Percentiles rank a stretch among this genome's conserved stretches.
phyloP scores from a whole-genome alignment of 23 tunicate species.

The Trididemnum clinides region DNA sequence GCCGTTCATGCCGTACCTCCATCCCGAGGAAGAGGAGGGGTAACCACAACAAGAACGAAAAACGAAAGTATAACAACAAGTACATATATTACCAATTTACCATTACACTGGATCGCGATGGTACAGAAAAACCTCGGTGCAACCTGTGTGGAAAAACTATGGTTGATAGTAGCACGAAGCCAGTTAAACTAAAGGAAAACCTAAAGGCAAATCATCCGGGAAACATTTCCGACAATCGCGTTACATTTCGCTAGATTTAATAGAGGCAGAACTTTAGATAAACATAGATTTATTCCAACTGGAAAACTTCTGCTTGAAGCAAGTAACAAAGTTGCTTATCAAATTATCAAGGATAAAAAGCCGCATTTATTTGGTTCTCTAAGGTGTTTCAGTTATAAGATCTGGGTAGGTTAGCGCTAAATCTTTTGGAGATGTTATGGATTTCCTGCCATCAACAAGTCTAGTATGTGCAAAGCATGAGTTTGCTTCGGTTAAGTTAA shows the following conservation, averaged over 20 bases:
- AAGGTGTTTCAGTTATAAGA: no score
- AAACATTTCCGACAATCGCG: not conserved
- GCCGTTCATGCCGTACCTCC: no score
- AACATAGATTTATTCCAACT: constrained; percentile 1
- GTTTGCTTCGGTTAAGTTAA: no score
- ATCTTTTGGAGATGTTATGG: no score
- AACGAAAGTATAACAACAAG: not conserved
- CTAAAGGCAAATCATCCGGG: no score
- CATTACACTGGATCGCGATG: not conserved
- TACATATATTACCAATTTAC: not conserved
- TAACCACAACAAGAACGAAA: no score
- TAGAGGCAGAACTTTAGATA: constrained; percentile 2
- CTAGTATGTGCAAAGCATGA: no score
- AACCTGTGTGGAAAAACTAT: not conserved
- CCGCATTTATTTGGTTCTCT: no score
- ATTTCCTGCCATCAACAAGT: no score
- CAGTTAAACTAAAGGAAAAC: not conserved
- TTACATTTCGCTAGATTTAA: constrained; percentile 1
- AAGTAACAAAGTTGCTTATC: constrained; percentile 24
- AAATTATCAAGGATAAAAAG: constrained; percentile 29
- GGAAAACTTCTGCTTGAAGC: constrained; percentile 25
- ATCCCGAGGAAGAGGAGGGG: no score
- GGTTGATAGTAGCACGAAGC: constrained; percentile 22
- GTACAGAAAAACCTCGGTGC: constrained; percentile 16
- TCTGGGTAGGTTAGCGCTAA: no score